Percentiles rank a stretch among this genome's conserved stretches.
phyloP scores from a whole-genome alignment of 1,140 invertebrate genomes.

The Drosophila murphyi region DNA sequence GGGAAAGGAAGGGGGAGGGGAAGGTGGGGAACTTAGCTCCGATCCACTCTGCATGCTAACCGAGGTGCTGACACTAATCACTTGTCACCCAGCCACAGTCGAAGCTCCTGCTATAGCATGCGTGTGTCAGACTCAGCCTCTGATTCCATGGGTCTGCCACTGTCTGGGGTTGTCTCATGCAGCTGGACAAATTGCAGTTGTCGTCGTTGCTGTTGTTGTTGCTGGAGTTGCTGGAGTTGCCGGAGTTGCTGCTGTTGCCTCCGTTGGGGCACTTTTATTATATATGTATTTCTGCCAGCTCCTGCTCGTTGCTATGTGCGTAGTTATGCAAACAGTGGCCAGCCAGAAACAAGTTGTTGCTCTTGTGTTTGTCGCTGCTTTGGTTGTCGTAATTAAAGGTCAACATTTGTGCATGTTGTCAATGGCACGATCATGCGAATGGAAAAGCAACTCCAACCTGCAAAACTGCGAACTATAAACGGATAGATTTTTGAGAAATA shows the following conservation, averaged over 20 bases:
- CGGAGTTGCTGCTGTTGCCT: conserved; percentile 36
- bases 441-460: conserved; percentile 27
- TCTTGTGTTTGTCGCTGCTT: conserved; percentile 47
- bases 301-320: conserved; percentile 63
- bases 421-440: conserved; percentile 52
- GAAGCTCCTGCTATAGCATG: conserved; percentile 34
- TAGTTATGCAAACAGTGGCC: conserved; percentile 80
- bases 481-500: conserved; percentile 1
- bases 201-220: conserved; percentile 59
- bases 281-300: conserved; percentile 38
- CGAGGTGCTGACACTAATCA: conserved; percentile 80
- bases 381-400: conserved; percentile 79
- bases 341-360: conserved; percentile 66
- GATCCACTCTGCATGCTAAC: conserved; percentile 71
- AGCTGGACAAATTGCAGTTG: conserved; percentile 81
- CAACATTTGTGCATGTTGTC: conserved; percentile 81
- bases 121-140: conserved; percentile 46
- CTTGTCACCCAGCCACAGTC: conserved; percentile 68
- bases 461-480: conserved; percentile 8
- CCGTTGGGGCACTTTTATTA: not conserved
- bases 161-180: conserved; percentile 41
- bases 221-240: conserved; percentile 31
- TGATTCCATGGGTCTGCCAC: conserved; percentile 21
- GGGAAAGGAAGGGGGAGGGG: conserved; percentile 3
- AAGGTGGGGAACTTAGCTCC: conserved; percentile 10